Evolutionary conservation across 2,888 invertebrate species (phyloP), one percentile per base, ranked within the genome.

Genomic region (Branchellion lobata): DNA sequence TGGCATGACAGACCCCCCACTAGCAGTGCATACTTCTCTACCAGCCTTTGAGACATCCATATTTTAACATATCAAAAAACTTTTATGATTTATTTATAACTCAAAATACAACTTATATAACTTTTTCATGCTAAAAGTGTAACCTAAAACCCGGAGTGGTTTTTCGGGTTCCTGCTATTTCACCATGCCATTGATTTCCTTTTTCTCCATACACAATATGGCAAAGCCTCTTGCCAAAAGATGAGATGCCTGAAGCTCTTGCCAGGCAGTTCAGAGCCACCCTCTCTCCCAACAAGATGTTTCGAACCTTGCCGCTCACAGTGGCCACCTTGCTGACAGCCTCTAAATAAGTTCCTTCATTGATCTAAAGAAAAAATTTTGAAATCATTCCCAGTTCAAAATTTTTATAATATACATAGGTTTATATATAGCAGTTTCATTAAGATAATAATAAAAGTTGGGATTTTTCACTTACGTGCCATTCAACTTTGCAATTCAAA

Each of bases 71-170:
- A n/a, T n/a, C n/a, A n/a, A n/a, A n/a, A n/a, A n/a, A n/a, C n/a
- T n/a, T n/a, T n/a, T n/a, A n/a, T n/a, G n/a, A n/a, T n/a, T n/a
- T n/a, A n/a, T n/a, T n/a, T n/a, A n/a, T n/a, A n/a, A n/a, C n/a
- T n/a, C n/a, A n/a, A n/a, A n/a, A n/a, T n/a, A n/a, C n/a, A n/a
- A n/a, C n/a, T n/a, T n/a, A n/a, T n/a, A n/a, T n/a, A n/a, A n/a
- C n/a, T n/a, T n/a, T n/a, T n/a, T n/a, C n/a, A n/a, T n/a, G n/a
- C n/a, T n/a, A n/a, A n/a, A 24, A 5, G 5, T 5, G 61, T 14
- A 18, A 57, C 61, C 88, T 84, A 83, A 89, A 89, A 0, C 88
- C 88, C 8, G 89, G 89, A 0, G 89, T 89, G 0, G 88, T 88
- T 82, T 88, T 88, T 18, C 89, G 83, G 0, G 88, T 88, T 3